Evolutionary conservation across 2,888 invertebrate genomes (phyloP).

Genomic region (Geophilus truncorum): DNA sequence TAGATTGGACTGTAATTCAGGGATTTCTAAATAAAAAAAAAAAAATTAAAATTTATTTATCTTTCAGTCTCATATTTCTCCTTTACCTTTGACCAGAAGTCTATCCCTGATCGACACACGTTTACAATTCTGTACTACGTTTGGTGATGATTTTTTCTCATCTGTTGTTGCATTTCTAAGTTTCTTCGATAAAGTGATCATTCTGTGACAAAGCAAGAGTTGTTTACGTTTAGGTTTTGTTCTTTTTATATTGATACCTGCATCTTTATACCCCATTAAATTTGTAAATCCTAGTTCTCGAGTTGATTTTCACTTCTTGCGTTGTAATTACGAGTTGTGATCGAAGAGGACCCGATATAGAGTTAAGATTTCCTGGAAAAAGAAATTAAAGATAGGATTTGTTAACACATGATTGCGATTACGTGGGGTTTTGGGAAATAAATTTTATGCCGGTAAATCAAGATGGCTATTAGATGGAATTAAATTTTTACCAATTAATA

Average conservation of each 20-base stretch:
- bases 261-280: background rate
- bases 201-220: background rate
- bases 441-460: too few species aligned
- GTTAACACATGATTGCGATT: too few species aligned
- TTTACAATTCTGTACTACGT: slow-evolving; percentile 44
- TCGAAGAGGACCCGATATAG: too few species aligned
- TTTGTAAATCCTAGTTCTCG: background rate
- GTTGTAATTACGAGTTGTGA: too few species aligned
- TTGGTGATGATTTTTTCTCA: background rate
- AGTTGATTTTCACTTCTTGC: background rate
- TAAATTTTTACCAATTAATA: too few species aligned
- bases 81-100: slow-evolving; percentile 66
- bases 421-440: too few species aligned
- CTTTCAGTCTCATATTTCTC: background rate
- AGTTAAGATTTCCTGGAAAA: too few species aligned
- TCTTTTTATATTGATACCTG: background rate
- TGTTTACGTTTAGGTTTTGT: background rate
- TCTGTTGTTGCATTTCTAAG: slow-evolving; percentile 31
- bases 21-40: slow-evolving; percentile 54
- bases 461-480: too few species aligned
- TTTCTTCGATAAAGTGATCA: slow-evolving; percentile 37
- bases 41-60: background rate
- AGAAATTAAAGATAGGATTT: too few species aligned
- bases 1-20: slow-evolving; percentile 79
- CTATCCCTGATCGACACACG: slow-evolving; percentile 73